Evolutionary conservation across 2,113 vertebrate genomes (phyloP).

Genomic region (Eulemur rufifrons): DNA sequence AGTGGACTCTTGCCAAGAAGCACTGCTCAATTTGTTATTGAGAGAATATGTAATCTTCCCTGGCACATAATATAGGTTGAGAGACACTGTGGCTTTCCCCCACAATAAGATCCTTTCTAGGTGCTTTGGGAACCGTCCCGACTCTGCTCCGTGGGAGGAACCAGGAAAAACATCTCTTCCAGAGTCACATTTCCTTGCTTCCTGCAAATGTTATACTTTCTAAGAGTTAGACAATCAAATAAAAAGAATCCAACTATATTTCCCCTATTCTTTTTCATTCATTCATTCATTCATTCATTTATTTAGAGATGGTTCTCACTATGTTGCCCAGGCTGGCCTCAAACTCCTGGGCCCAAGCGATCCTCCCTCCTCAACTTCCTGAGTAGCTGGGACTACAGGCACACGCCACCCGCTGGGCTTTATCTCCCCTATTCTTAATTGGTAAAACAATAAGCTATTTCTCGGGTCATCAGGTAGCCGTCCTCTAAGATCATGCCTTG

Average conservation of each 20-base stretch:
- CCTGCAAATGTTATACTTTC: neutral
- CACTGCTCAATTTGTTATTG: neutral
- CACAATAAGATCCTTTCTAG: neutral
- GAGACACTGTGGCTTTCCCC: neutral
- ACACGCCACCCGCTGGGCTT: no score
- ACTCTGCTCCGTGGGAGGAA: neutral
- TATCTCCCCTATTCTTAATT: neutral
- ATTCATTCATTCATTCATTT: no score
- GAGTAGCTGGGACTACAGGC: no score
- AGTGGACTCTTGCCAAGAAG: constrained; percentile 32
- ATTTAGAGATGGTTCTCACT: no score
- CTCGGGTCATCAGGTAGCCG: neutral
- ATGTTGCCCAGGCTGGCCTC: neutral
- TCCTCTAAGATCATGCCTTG: neutral
- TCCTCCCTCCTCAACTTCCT: neutral
- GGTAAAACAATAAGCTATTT: neutral
- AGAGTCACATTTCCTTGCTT: neutral
- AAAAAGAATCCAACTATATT: neutral
- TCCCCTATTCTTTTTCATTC: neutral
- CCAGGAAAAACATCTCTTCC: neutral
- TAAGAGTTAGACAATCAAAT: neutral
- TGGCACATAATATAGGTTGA: neutral
- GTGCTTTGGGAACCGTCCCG: neutral
- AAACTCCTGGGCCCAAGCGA: neutral
- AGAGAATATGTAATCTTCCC: neutral